Evolutionary conservation across 2,113 vertebrate species (phyloP), one percentile per base, ranked within the genome.

Genomic region (Donacobius atricapilla): DNA sequence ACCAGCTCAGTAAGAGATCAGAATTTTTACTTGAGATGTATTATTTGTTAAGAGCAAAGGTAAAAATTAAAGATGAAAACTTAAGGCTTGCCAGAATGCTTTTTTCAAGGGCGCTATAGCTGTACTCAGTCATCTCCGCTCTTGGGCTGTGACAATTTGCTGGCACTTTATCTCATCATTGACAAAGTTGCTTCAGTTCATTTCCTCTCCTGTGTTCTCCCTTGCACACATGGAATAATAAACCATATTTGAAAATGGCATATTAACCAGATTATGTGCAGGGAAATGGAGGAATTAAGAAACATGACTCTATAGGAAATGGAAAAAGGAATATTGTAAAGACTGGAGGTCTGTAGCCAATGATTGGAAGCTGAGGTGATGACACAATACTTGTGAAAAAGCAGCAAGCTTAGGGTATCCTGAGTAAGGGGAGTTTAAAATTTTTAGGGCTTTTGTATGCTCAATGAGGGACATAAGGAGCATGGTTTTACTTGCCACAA

Each of bases 91-190:
- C 10, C 28, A 88, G 70, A 75, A 35, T 1, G 48, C 39, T 35
- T 50, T 72, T 90, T 87, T 58, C 39, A 42, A 23, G n/a, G 58
- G 8, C 58, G 33, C 39, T 35, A 4, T 14, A 54, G 30, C 42
- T 53, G 18, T 51, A 72, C 17, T 5, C 30, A 81, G 39, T 70
- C 35, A 23, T 58, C 53, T 58, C 37, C 47, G 27, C 23, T 70
- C 57, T 30, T 28, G 42, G n/a, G 60, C 54, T 87, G 10, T 53
- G 71, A 53, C 37, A n/a, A 15, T 66, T 17, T 80, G n/a, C 35
- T 2, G 3, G 18, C 30, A 10, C 76, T 0, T 0, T 71, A 35
- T 60, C 72, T 83, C 17, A 21, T 61, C 39, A 20, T 4, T 31
- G 37, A n/a, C 24, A 82, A 79, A 47, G 19, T 81, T 69, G 31